phyloP scores from a whole-genome alignment of 2,797 vertebrate genomes.

The Gephyroberyx darwinii region DNA sequence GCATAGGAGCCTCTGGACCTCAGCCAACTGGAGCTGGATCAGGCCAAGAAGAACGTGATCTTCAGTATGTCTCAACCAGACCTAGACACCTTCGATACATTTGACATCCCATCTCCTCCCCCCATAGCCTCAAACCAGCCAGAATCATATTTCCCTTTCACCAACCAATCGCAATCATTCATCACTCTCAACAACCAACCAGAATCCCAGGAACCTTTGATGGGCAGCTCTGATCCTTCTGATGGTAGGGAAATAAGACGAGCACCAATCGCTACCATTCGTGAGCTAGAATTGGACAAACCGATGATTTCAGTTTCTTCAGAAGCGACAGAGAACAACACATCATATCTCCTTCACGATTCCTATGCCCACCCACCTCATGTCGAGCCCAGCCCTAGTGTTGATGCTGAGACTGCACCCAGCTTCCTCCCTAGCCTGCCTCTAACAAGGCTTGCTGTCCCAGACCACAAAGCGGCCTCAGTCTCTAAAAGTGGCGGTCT shows the following conservation, averaged over 20 bases:
- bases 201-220: not conserved
- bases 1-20: constrained; percentile 39
- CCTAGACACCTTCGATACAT: constrained; percentile 49
- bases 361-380: not conserved
- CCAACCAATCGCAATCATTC: not conserved
- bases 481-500: not conserved
- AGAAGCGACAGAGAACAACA: constrained; percentile 1
- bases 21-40: constrained; percentile 29
- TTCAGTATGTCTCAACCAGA: constrained; percentile 70
- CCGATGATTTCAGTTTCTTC: not conserved
- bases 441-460: not conserved
- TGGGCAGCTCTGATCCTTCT: rapidly evolving
- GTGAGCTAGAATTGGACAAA: constrained; percentile 56
- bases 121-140: constrained; percentile 29
- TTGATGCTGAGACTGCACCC: not conserved
- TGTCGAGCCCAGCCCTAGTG: not conserved
- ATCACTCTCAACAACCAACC: not conserved
- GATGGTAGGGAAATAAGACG: not conserved
- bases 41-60: not conserved
- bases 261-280: constrained; percentile 60
- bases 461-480: not conserved
- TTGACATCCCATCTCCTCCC: constrained; percentile 71
- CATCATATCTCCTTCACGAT: no score
- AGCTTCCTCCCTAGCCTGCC: not conserved
- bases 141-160: not conserved